Conservation (phyloP, 2,113 vertebrate genomes). For the Galeopterus variegatus region DNA sequence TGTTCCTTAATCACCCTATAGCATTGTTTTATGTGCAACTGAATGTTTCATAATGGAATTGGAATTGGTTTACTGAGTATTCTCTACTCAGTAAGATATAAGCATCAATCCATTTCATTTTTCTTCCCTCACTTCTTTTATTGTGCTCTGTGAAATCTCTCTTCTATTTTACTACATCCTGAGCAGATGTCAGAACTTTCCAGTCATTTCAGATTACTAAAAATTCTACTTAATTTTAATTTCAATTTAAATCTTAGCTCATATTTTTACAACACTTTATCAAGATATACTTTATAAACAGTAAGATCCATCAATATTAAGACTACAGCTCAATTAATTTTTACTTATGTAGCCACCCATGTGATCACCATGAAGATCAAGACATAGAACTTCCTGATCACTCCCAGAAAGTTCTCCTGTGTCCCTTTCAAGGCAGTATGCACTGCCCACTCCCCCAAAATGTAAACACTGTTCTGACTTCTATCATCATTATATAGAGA, state of each 20-base stretch:
- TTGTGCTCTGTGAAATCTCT: not conserved
- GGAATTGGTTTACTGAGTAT: not conserved
- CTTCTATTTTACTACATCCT: not conserved
- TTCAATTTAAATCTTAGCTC: not conserved
- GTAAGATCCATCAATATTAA: not conserved
- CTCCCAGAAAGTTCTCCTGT: not conserved
- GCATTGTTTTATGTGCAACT: not conserved
- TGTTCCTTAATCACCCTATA: not conserved
- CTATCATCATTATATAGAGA: too few relatives aligned
- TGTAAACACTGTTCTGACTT: not conserved
- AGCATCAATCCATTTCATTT: not conserved
- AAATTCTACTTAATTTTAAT: not conserved
- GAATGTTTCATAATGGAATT: not conserved
- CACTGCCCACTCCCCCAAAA: not conserved
- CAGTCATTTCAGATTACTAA: not conserved
- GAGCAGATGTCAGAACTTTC: slow-evolving; percentile 4
- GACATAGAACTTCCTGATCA: not conserved
- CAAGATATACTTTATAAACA: not conserved
- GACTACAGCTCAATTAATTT: not conserved
- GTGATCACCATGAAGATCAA: not conserved
- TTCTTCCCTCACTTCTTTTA: not conserved
- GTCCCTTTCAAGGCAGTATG: too few relatives aligned
- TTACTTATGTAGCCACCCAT: not conserved
- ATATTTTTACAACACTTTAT: not conserved
- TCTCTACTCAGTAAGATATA: not conserved